Evolutionary conservation across 2,888 invertebrate species (phyloP), one percentile per base, ranked within the genome.

Genomic region (Acanthosepion esculentum): DNA sequence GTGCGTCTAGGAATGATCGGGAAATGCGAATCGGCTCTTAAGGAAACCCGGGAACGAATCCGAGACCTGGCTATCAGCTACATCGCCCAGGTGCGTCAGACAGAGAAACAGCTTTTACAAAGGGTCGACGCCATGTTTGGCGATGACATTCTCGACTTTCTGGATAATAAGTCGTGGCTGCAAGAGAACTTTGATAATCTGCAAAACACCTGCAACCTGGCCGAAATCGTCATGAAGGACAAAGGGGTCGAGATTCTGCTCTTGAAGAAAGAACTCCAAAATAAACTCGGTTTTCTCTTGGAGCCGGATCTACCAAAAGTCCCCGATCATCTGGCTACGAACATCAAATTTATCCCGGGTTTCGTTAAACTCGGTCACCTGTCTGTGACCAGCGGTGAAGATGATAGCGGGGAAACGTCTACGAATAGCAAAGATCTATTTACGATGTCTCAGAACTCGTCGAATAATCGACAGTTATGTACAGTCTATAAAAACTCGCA

Each of bases 211-310:
- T 96, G 96, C 95, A 96, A 96, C 94, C 95, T 97, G 55, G 97
- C 97, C 4, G 97, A 97, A 94, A 96, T 97, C 55, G 96, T 97
- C 53, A 96, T 97, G 95, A 96, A 97, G 94, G 97, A 97, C 94
- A 96, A 96, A 94, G 96, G 97, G 29, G 96, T 97, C 33, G 97
- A 97, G 95, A 96, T 97, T 95, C 95, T 97, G 59, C 96, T 97
- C 10, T 95, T 97, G 23, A 97, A 97, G 95, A 97, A 97, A 94
- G 97, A 97, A 95, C 96, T 97, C 48, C 96, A 97, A 95, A 96
- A 96, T 50, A 97, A 97, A 95, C 96, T 97, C 94, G 96, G 96
- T 48, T 95, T 96, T 10, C 95, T 97, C 20, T 95, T 97, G 33
- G 96, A 97, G 53, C 95, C 96, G 10, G 93, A 95, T 10, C 94